phyloP scores from a whole-genome alignment of 2,113 vertebrate genomes.

The Marcusenius ussheri region DNA sequence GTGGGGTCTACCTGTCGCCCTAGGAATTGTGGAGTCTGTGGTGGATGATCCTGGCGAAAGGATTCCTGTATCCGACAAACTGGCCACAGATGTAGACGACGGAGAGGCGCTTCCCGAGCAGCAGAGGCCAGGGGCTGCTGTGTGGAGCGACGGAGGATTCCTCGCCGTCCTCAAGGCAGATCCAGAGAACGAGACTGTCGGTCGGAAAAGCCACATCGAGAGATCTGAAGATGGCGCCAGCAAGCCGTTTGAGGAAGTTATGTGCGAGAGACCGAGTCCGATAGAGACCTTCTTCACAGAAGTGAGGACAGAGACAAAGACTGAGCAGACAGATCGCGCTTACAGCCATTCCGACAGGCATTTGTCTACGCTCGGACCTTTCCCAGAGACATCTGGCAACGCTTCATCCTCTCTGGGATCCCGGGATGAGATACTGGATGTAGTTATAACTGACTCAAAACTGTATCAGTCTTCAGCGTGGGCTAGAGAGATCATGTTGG shows the following conservation, averaged over 20 bases:
- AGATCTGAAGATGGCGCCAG: constrained; percentile 14
- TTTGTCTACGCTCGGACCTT: constrained; percentile 11
- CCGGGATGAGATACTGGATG: background rate
- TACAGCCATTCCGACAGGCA: constrained; percentile 44
- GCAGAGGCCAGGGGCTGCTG: background rate
- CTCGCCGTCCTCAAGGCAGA: background rate
- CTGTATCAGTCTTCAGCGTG: background rate
- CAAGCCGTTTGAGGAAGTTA: constrained; percentile 33
- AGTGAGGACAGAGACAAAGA: constrained; percentile 42
- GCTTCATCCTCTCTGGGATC: background rate
- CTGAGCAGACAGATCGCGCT: constrained; percentile 48
- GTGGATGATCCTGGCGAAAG: background rate
- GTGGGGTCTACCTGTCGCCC: background rate
- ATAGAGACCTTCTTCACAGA: constrained; percentile 53
- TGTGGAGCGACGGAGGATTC: background rate
- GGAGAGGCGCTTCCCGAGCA: background rate
- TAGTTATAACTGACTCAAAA: background rate
- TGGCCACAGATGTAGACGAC: background rate
- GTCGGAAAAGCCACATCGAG: constrained; percentile 39
- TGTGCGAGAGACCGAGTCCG: constrained; percentile 47
- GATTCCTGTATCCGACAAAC: background rate
- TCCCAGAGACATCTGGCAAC: background rate
- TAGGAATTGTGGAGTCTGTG: background rate
- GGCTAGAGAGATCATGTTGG: background rate
- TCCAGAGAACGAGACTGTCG: background rate